A percentile compares a stretch with the other conserved stretches of the same genome.
Conservation (phyloP, 2,797 vertebrate genomes). For the Capromys pilorides region DNA sequence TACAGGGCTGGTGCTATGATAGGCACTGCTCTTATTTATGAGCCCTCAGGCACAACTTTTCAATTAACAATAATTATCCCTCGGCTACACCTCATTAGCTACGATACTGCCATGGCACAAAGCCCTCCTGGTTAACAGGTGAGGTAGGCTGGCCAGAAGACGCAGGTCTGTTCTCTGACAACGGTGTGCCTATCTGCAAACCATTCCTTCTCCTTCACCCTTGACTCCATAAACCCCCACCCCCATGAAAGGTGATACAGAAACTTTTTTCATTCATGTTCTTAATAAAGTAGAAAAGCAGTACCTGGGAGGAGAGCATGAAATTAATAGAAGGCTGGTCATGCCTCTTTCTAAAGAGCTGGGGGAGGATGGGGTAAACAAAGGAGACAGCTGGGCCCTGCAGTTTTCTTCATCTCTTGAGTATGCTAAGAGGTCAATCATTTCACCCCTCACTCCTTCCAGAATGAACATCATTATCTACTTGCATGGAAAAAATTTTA, state of each 20-base stretch:
- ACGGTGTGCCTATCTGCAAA: neutral
- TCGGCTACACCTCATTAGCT: neutral
- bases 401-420: neutral
- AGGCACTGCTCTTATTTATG: no score
- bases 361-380: neutral
- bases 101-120: neutral
- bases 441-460: neutral
- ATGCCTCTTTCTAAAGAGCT: constrained; percentile 6
- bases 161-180: neutral
- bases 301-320: neutral
- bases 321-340: neutral
- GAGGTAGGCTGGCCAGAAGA: neutral
- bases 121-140: neutral
- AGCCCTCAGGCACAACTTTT: rapidly evolving
- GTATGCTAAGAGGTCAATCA: constrained; percentile 1
- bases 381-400: constrained; percentile 59
- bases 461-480: constrained; percentile 44
- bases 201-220: neutral
- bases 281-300: neutral
- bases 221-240: neutral
- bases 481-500: constrained; percentile 43
- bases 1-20: rapidly evolving
- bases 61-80: neutral
- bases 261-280: neutral
- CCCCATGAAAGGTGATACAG: neutral